Evolutionary conservation across 2,113 vertebrate genomes (phyloP), one percentile per base, ranked within the genome.

Genomic region (Toxostoma redivivum): DNA sequence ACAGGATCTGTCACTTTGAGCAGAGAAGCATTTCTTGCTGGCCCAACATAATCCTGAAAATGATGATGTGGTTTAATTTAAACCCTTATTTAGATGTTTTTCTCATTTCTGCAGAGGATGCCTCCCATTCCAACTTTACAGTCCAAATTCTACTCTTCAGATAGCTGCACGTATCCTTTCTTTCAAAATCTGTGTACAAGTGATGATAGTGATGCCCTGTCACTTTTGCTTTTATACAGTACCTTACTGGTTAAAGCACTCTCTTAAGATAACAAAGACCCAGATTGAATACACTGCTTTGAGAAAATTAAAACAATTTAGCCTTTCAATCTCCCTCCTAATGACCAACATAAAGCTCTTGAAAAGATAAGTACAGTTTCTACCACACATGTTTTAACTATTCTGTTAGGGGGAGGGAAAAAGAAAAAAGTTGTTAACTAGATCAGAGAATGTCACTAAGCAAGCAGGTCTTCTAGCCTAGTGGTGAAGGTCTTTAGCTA

Each of bases 211-310:
- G 62, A 76, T 45, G 18, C 23, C 23, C 25, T 65, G 65, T 80
- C 66, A 64, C 65, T 94, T 89, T 58, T 78, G 27, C 60, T 91
- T 86, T 94, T 85, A 53, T 60, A 76, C 28, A 37, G 22, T 48
- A 66, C 58, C 50, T 80, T 83, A 23, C 19, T 42, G 17, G 25
- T 27, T 81, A 83, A 81, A 94, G 54, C 54, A 83, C 48, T 73
- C 21, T 83, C 12, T 45, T 62, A 48, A 92, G 78, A 90, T 91
- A 95, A 89, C 56, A 67, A 37, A 82, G 40, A 53, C 20, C 9
- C n/a, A 62, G 30, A 62, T 64, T 71, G 53, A 82, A 19, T 85
- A 48, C 20, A 9, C 7, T 56, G 16, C 71, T 95, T 81, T 78
- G 47, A 50, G 84, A 71, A 91, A 89, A 71, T 3, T 8, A 33